phyloP scores from a whole-genome alignment of 2,113 vertebrate species.

The Sinocyclocheilus grahami region DNA sequence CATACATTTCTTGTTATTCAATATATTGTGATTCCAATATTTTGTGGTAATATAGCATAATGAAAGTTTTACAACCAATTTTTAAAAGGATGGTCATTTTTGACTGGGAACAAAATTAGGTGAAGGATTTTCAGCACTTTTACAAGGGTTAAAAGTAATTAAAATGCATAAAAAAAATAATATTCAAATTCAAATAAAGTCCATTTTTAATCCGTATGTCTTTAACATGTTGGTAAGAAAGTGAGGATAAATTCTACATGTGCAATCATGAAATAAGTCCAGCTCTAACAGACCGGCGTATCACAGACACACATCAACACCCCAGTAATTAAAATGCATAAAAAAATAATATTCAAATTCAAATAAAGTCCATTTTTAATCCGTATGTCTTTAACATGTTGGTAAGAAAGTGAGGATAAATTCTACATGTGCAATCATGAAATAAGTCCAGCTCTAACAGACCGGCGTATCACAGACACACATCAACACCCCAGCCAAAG shows the following conservation, averaged over 20 bases:
- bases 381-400: not conserved
- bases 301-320: conserved; percentile 15
- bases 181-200: not conserved
- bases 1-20: too few species aligned
- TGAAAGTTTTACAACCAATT: too few species aligned
- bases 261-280: not conserved
- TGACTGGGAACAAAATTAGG: too few species aligned
- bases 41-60: too few species aligned
- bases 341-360: not conserved
- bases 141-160: too few species aligned
- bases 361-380: not conserved
- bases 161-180: too few species aligned
- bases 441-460: conserved; percentile 4
- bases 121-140: too few species aligned
- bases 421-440: not conserved
- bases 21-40: too few species aligned
- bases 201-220: not conserved
- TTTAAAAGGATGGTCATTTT: too few species aligned
- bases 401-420: not conserved
- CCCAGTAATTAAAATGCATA: too few species aligned
- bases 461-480: not conserved
- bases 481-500: not conserved
- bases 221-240: not conserved
- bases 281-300: not conserved
- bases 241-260: not conserved